These are phyloP conservation scores for Argyra leucocephala DNA, from an alignment of 2,888 invertebrate species.

Conservation along the genomic window DNA sequence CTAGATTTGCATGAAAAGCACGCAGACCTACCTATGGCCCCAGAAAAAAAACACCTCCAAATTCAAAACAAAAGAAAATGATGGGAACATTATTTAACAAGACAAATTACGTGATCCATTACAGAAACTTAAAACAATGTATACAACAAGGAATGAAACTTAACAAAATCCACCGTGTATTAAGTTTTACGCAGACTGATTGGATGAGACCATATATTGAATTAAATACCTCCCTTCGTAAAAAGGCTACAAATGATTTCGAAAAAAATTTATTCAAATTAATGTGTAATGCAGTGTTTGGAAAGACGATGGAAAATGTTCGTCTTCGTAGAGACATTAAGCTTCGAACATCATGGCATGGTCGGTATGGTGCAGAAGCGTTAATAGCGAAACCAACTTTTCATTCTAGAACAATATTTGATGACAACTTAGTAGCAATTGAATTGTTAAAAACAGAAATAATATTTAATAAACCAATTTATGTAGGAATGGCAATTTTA, in stretches of 20 bases:
- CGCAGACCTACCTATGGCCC: conserved; percentile 29
- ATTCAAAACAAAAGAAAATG: conserved; percentile 24
- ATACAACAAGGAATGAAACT: conserved; percentile 17
- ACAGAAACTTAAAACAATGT: too few relatives aligned
- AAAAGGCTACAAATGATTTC: conserved; percentile 8
- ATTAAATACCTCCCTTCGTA: conserved; percentile 15
- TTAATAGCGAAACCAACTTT: conserved; percentile 32
- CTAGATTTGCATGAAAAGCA: conserved; percentile 27
- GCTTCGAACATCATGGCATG: conserved; percentile 25
- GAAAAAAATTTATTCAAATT: conserved; percentile 13
- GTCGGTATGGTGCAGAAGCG: conserved; percentile 28
- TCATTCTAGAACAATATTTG: conserved; percentile 29
- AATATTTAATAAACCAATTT: conserved; percentile 32
- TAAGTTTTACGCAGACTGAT: conserved; percentile 31
- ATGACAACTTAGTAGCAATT: conserved; percentile 34
- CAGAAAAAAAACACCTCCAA: conserved; percentile 24
- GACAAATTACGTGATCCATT: conserved; percentile 33
- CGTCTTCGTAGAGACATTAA: conserved; percentile 18
- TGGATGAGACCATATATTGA: conserved; percentile 31
- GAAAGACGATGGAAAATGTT: too few relatives aligned
- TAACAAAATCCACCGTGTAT: conserved; percentile 28
- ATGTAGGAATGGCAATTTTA: conserved; percentile 35
- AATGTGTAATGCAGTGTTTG: conserved; percentile 8
- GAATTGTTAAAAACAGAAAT: conserved; percentile 29
- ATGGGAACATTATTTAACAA: conserved; percentile 27